Evolutionary conservation across 2,113 vertebrate species (phyloP), one percentile per base, ranked within the genome.

Genomic region (Gambusia holbrooki): DNA sequence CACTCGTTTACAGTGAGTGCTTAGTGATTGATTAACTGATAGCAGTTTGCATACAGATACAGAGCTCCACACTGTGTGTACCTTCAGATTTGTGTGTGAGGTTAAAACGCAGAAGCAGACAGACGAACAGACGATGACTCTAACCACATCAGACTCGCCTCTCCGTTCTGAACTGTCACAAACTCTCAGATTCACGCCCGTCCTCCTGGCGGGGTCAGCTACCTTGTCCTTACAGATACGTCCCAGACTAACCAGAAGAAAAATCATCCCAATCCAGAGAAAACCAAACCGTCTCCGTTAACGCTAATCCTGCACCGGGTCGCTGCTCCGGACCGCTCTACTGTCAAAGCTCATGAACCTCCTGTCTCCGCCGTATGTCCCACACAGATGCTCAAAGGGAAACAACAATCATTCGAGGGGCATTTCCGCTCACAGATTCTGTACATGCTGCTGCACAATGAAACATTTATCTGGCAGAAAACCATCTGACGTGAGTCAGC

Each of bases 111-210:
- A 82, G 25, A 78, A 67, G 66, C 63, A 75, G 73, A 33, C 37
- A 33, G 73, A 75, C 6, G 11, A 37, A 33, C 37, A 33, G 73
- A 75, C 6, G 11, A 37, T 77, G 76, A 85, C 74, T 84, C 71
- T 66, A 68, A 73, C 65, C 33, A 30, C 82, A 76, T 62, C 62
- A n/a, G 76, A 79, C 81, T 74, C 64, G 58, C 80, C 30, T 69
- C 32, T 66, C 14, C 6, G 35, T 79, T 80, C n/a, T 71, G 62
- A 32, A 66, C 78, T 76, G 79, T 83, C 85, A 84, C 48, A 78
- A 71, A 79, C 67, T 69, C 75, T 83, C 61, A 83, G 22, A 81
- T 71, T 87, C 83, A 76, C 80, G 73, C 76, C 78, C 71, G 74
- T 79, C 48, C 71, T 77, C 83, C 84, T 83, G 62, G 3, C 78